Percentiles rank a stretch among this genome's conserved stretches.
phyloP scores from a whole-genome alignment of 2,888 invertebrate species.

The Stenodera caucasica region DNA sequence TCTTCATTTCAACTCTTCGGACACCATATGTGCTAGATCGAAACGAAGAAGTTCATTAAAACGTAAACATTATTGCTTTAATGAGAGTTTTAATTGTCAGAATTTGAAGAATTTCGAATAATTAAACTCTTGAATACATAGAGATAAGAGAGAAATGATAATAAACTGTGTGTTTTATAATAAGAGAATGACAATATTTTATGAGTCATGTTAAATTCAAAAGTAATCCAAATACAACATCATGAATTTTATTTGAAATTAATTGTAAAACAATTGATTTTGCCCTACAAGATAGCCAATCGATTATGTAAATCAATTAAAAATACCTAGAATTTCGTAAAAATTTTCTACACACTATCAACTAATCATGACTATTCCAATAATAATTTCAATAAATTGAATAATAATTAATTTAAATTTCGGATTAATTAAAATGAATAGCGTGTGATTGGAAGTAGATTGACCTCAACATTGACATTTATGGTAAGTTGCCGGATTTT shows the following conservation, averaged over 20 bases:
- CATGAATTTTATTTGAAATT: too few species aligned
- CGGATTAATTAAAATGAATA: background rate
- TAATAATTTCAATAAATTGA: background rate
- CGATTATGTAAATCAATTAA: background rate
- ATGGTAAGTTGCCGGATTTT: conserved; percentile 30
- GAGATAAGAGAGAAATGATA: background rate
- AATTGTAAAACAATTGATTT: background rate
- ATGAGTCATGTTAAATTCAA: background rate
- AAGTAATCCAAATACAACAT: too few species aligned
- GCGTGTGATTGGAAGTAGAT: conserved; percentile 24
- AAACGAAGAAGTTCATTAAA: conserved; percentile 2
- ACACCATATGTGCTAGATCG: conserved; percentile 7
- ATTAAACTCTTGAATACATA: background rate
- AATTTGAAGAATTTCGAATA: background rate
- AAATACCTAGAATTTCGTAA: background rate
- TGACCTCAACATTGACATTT: conserved; percentile 48
- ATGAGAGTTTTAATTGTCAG: background rate
- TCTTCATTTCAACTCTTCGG: background rate
- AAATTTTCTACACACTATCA: background rate
- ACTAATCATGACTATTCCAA: background rate
- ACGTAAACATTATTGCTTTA: background rate
- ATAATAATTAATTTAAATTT: conserved; percentile 1
- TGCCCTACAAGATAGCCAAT: background rate
- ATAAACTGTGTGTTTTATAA: background rate
- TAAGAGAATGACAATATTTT: background rate